These are phyloP conservation scores for Harpegnathos saltator DNA, from an alignment of 1,140 invertebrate species.

Conservation along the genomic window DNA sequence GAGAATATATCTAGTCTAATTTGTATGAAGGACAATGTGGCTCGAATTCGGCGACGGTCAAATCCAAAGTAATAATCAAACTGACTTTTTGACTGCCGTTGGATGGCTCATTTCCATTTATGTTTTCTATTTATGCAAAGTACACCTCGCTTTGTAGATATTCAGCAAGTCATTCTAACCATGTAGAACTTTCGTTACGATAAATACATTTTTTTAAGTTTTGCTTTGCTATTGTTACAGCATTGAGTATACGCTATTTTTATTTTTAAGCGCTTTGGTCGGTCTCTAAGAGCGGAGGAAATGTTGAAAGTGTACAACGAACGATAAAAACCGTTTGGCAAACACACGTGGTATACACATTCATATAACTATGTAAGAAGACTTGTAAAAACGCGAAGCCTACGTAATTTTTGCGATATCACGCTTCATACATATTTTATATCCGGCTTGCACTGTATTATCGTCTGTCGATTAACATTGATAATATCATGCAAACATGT, in stretches of 20 bases:
- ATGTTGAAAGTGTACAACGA: no score
- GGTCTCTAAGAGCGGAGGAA: no score
- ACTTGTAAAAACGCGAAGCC: no score
- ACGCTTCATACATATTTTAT: slow-evolving; percentile 53
- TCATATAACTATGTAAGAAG: no score
- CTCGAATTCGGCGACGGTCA: neutral
- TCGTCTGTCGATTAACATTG: slow-evolving; percentile 2
- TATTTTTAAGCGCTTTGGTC: no score
- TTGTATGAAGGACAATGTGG: neutral
- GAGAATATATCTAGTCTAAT: neutral
- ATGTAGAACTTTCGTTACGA: slow-evolving; percentile 7
- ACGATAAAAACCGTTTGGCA: no score
- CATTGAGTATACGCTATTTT: no score
- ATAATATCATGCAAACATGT: neutral
- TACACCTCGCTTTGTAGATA: slow-evolving; percentile 57
- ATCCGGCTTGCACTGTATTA: neutral
- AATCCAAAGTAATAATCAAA: neutral
- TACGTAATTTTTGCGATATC: slow-evolving; percentile 28
- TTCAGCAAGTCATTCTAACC: slow-evolving; percentile 75
- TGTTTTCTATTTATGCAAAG: slow-evolving; percentile 78
- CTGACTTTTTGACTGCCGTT: no score
- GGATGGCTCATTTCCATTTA: slow-evolving; percentile 39
- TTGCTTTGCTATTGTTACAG: no score
- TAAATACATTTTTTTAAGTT: neutral
- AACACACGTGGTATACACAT: no score